Conservation (phyloP, 2,797 vertebrate genomes). For the Eupleurogrammus muticus region DNA sequence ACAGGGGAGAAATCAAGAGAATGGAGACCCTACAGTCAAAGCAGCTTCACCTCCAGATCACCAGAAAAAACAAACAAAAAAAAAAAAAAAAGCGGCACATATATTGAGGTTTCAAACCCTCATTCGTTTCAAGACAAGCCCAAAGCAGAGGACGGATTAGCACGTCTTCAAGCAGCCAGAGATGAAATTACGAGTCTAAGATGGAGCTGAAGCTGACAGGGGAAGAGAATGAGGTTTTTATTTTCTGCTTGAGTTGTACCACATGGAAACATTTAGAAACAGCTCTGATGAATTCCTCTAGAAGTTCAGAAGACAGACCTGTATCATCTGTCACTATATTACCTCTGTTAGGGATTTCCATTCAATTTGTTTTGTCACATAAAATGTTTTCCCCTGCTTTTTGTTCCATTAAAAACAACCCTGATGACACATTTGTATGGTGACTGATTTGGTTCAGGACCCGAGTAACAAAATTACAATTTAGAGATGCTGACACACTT, state of each 20-base stretch:
- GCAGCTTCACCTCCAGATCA: conserved; percentile 21
- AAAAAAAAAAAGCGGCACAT: conserved; percentile 7
- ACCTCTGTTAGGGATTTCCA: background rate
- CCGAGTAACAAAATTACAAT: conserved; percentile 1
- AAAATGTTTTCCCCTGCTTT: background rate
- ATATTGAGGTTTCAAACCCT: conserved; percentile 18
- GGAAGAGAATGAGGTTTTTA: conserved; percentile 16
- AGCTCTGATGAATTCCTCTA: background rate
- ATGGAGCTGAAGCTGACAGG: conserved; percentile 28
- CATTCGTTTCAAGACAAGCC: conserved; percentile 18
- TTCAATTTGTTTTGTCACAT: background rate
- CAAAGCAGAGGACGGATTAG: conserved; percentile 21
- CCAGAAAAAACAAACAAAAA: background rate
- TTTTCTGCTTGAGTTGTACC: conserved; percentile 11
- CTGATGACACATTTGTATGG: conserved; percentile 1
- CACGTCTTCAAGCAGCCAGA: conserved; percentile 20
- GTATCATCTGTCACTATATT: conserved; percentile 7
- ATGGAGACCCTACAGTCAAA: conserved; percentile 52
- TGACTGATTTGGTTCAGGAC: conserved; percentile 16
- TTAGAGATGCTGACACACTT: conserved; percentile 43
- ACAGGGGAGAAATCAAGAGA: conserved; percentile 55
- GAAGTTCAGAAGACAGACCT: background rate
- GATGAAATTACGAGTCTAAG: background rate
- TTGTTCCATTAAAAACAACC: background rate
- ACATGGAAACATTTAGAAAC: conserved; percentile 22